These are phyloP conservation scores for Callorhinus ursinus DNA, from an alignment of 2,113 vertebrate species.

Conservation along the genomic window DNA sequence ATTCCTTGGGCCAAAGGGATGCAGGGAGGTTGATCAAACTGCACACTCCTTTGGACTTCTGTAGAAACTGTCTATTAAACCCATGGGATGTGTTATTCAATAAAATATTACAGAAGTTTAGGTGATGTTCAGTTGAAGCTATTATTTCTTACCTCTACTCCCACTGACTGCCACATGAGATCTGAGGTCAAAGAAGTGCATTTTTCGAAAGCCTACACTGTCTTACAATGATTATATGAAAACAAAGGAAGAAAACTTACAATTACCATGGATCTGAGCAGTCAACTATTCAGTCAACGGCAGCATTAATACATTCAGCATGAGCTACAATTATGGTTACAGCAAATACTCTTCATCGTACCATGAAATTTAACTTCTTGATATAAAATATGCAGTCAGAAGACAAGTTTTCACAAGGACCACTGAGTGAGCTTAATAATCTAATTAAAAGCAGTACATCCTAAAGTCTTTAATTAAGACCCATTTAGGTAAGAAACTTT, in stretches of 20 bases:
- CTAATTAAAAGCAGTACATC: constrained; percentile 68
- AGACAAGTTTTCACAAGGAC: constrained; percentile 46
- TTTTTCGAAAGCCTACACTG: not conserved
- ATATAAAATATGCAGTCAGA: constrained; percentile 47
- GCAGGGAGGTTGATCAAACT: not conserved
- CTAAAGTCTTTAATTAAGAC: constrained; percentile 63
- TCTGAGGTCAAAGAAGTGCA: not conserved
- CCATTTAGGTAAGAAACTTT: constrained; percentile 54
- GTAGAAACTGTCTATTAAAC: not conserved
- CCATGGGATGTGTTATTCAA: not conserved
- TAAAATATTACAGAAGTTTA: not conserved
- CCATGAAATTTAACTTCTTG: constrained; percentile 44
- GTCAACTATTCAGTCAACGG: not conserved
- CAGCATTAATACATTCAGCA: not conserved
- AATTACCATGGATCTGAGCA: not conserved
- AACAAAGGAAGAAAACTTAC: constrained; percentile 3
- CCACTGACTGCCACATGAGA: not conserved
- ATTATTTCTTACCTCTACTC: not conserved
- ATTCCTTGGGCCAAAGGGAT: not conserved
- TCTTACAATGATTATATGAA: not conserved
- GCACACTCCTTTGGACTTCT: not conserved
- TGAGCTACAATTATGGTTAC: not conserved
- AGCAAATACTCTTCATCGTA: constrained; percentile 7
- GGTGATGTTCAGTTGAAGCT: not conserved
- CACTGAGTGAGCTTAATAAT: constrained; percentile 46